Base-by-base conservation (phyloP, 2,113 vertebrate genomes). In the Nothoprocta pentlandii region DNA sequence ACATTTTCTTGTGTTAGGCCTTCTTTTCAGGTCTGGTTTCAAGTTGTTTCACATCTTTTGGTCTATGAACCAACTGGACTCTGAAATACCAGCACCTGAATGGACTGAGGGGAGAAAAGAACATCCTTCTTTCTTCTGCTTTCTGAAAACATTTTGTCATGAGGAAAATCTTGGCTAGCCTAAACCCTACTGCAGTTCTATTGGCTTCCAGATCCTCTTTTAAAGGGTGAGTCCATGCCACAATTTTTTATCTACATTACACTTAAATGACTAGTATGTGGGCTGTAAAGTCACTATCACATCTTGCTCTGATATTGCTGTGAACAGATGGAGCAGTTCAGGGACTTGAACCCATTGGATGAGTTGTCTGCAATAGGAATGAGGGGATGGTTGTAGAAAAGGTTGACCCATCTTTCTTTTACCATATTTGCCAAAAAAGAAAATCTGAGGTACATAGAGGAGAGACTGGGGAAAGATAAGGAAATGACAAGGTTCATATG, bases 91-190 rank as follows among this genome's bases (percentile, higher is more conserved):
- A 0, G 0, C 47, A 12, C 68, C n/a, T 53, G 1, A 8, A 12
- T 42, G 16, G 71, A 6, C 13, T 81, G n/a, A 84, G 16, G 47
- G 51, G 39, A 75, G 69, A 93, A 49, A 49, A 49, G 49, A 49
- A 49, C 47, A 22, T 49, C 22, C 21, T 6, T 49, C 49, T 49
- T 49, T 49, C 49, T 49, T 49, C 21, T 80, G 39, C 10, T 80
- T 86, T 79, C 77, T 92, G 70, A 85, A 39, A 76, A 69, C 5
- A n/a, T 34, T 41, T 82, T 82, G 7, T 53, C 26, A 9, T 26
- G 10, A 84, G 47, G 53, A 28, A 80, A 76, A 20, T 53, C 15
- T 90, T 89, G 67, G 67, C 30, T 93, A 25, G 61, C n/a, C 63
- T 51, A 91, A 77, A 66, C 14, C 28, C 28, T 49, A 0, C 39